These are phyloP conservation scores for Podocnemis expansa DNA, from an alignment of 2,113 vertebrate species.

Conservation along the genomic window DNA sequence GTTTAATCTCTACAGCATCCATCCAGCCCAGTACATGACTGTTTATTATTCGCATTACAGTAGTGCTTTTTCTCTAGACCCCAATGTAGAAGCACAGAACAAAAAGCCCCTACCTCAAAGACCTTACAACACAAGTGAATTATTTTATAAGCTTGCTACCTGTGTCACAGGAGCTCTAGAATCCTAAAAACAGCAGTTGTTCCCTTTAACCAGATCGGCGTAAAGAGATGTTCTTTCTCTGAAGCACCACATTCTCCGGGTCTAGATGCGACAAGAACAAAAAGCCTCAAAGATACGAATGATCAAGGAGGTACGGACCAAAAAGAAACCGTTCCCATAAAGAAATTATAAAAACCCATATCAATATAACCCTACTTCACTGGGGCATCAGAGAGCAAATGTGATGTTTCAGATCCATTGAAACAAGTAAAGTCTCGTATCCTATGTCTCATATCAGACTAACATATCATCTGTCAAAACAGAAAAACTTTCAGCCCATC, in stretches of 20 bases:
- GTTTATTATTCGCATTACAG: not conserved
- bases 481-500: not conserved
- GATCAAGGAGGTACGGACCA: not conserved
- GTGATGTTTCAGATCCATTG: not conserved
- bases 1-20: not conserved
- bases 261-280: not conserved
- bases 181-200: not conserved
- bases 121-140: not conserved
- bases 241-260: not conserved
- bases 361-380: not conserved
- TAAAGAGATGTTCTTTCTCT: not conserved
- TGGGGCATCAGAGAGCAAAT: not conserved
- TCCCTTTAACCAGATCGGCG: not conserved
- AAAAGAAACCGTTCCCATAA: not conserved
- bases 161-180: not conserved
- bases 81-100: not conserved
- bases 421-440: not conserved
- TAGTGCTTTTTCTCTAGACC: not conserved
- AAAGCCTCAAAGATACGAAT: not conserved
- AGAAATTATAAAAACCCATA: not conserved
- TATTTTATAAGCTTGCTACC: not conserved
- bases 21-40: not conserved
- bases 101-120: not conserved
- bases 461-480: not conserved
- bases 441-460: not conserved